Evolutionary conservation across 92 coral and sea anemone genomes (phyloP).

Genomic region (Parazoanthus atlanticus): DNA sequence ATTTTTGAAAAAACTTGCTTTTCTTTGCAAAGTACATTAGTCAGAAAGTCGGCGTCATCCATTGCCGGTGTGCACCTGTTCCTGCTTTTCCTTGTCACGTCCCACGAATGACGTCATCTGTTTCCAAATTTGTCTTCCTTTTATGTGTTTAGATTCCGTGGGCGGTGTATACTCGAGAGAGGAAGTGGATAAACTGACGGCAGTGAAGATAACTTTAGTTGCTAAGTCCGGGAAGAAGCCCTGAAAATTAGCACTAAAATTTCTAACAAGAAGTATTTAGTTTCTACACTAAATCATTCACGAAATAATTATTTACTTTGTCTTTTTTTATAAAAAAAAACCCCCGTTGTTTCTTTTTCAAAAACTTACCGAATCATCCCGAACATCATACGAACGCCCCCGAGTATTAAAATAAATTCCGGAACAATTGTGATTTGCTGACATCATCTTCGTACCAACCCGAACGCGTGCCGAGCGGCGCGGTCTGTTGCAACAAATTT

Average conservation of each 20-base stretch:
- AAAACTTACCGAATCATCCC: conserved; percentile 1
- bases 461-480: neutral
- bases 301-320: neutral
- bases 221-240: neutral
- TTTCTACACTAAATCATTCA: neutral
- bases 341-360: too few relatives aligned
- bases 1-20: neutral
- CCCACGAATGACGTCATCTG: conserved; percentile 40
- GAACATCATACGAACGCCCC: conserved; percentile 18
- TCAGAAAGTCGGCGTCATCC: neutral
- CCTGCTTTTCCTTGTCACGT: neutral
- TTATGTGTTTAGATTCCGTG: conserved; percentile 1
- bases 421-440: conserved; percentile 35
- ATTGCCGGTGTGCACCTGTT: neutral
- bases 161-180: neutral
- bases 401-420: neutral
- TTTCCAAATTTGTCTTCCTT: neutral
- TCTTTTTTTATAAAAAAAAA: too few relatives aligned
- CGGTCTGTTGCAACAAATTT: conserved; percentile 5
- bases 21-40: conserved; percentile 6
- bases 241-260: too few relatives aligned
- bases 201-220: too few relatives aligned
- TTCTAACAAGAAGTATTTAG: neutral
- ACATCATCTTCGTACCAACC: conserved; percentile 37
- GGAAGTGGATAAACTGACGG: neutral